Conservation (phyloP, 2,888 invertebrate species). For the Antheraea assamensis region DNA sequence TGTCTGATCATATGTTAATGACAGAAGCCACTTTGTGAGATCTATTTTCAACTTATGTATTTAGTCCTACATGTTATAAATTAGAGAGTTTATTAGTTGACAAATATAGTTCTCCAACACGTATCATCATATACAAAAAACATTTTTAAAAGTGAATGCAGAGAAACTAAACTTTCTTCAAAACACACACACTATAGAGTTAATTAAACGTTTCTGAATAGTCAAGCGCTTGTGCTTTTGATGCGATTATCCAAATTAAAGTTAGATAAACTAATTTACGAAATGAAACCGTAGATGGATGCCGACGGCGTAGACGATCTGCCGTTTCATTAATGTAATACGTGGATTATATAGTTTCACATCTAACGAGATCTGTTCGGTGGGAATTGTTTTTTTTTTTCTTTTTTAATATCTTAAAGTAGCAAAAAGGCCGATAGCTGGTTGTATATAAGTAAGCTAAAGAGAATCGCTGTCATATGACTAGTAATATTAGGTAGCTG, state of each 20-base stretch:
- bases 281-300: constrained; percentile 49
- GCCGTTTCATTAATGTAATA: constrained; percentile 40
- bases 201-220: constrained; percentile 9
- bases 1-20: no score
- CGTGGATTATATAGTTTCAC: constrained; percentile 25
- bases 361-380: neutral
- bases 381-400: neutral
- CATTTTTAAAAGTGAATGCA: neutral
- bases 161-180: neutral
- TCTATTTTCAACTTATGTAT: no score
- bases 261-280: constrained; percentile 73
- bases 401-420: neutral
- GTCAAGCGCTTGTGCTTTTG: neutral
- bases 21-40: no score
- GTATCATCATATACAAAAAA: neutral
- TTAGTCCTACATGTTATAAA: no score
- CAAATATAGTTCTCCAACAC: neutral
- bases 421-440: no score
- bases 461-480: no score
- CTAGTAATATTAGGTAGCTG: no score
- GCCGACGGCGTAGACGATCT: constrained; percentile 23
- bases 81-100: neutral
- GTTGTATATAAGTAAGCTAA: no score
- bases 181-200: neutral
- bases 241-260: constrained; percentile 64